phyloP scores from a whole-genome alignment of 2,888 invertebrate genomes.

The Folsomia manolachei region DNA sequence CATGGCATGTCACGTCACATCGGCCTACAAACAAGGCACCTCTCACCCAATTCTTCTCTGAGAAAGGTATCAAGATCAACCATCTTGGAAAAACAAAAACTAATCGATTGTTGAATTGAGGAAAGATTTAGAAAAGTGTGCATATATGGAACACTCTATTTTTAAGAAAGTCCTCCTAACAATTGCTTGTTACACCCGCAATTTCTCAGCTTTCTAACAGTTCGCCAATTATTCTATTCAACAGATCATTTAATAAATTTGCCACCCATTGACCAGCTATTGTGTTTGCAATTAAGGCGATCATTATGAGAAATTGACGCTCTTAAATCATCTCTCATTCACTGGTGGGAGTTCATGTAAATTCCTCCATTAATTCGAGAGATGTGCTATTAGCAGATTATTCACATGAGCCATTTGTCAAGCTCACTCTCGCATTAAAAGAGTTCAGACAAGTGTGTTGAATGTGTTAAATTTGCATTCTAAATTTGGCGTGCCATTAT shows the following conservation, averaged over 20 bases:
- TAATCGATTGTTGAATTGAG: neutral
- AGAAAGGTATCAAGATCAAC: neutral
- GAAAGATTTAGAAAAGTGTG: no score
- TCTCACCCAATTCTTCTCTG: neutral
- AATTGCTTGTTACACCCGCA: neutral
- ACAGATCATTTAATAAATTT: neutral
- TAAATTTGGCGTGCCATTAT: neutral
- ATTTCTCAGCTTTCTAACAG: neutral
- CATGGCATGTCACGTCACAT: conserved; percentile 29
- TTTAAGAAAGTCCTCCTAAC: no score
- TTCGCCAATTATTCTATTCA: neutral
- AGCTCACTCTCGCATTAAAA: neutral
- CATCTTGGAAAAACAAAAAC: neutral
- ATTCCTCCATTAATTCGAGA: no score
- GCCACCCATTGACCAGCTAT: no score
- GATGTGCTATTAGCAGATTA: no score
- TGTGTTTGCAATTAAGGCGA: no score
- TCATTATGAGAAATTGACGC: neutral
- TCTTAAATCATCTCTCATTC: neutral
- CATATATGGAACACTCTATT: no score
- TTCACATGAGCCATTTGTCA: no score
- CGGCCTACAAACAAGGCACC: conserved; percentile 1
- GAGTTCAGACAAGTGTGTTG: neutral
- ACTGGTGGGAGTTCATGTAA: no score
- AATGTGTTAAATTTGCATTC: neutral